These are phyloP conservation scores for Syngnathus acus DNA, from an alignment of 2,797 vertebrate species.

Conservation along the genomic window DNA sequence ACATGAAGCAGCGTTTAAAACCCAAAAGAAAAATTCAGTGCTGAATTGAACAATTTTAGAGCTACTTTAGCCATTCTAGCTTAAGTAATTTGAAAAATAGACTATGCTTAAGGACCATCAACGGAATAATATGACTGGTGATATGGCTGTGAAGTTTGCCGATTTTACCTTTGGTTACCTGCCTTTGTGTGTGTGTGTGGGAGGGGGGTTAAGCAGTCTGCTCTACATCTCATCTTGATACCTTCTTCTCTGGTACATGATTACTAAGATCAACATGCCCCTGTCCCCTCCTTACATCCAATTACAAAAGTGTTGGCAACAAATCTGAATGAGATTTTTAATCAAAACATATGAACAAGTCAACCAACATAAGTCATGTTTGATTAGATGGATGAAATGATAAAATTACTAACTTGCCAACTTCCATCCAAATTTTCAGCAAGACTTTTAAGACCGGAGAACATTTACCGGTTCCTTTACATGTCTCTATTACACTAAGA, in stretches of 20 bases:
- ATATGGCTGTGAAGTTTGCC: not conserved
- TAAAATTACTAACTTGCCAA: conserved; percentile 19
- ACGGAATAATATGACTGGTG: not conserved
- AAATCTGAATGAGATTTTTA: not conserved
- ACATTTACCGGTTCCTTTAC: conserved; percentile 46
- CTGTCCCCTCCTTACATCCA: too few relatives aligned
- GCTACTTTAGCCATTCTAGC: not conserved
- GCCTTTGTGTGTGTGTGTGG: not conserved
- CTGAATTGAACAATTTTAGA: not conserved
- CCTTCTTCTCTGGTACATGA: not conserved
- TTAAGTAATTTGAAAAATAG: not conserved
- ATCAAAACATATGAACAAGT: conserved; percentile 6
- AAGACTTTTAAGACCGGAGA: conserved; percentile 17
- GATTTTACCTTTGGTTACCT: not conserved
- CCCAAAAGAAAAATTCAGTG: not conserved
- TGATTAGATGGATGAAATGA: conserved; percentile 34
- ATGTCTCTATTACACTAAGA: conserved; percentile 64
- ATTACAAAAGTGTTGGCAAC: not conserved
- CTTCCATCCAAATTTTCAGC: conserved; percentile 30
- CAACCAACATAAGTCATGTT: conserved; percentile 24
- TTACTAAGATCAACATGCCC: not conserved
- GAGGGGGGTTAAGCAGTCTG: not conserved
- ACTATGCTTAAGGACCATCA: not conserved
- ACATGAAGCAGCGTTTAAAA: not conserved
- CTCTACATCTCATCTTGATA: not conserved